Conservation (phyloP, 2,797 vertebrate genomes). For the Pyrocephalus nanus region DNA sequence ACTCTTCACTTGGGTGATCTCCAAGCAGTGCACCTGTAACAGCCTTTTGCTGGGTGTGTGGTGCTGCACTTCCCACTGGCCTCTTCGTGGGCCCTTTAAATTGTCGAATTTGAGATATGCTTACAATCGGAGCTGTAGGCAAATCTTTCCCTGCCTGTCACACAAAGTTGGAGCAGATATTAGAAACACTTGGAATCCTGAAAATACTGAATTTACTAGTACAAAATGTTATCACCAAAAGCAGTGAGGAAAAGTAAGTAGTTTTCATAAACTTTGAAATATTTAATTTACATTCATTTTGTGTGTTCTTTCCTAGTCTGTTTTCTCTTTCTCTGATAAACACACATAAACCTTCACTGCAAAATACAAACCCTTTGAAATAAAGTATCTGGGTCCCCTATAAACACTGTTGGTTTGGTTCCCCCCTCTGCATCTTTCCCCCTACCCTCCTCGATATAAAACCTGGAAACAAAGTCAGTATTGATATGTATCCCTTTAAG, state of each 20-base stretch:
- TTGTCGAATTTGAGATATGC: neutral
- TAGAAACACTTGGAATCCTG: neutral
- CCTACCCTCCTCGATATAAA: neutral
- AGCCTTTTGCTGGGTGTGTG: neutral
- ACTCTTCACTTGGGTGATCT: neutral
- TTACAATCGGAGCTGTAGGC: neutral
- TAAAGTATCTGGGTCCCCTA: neutral
- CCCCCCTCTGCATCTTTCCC: fast-evolving
- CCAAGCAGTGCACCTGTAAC: neutral
- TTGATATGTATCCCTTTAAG: neutral
- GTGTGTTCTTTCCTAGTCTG: neutral
- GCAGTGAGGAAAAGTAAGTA: neutral
- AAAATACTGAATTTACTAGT: neutral
- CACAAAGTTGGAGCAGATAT: neutral
- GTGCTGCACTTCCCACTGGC: neutral
- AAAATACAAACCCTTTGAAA: neutral
- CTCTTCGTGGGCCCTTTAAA: neutral
- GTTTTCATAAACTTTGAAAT: neutral
- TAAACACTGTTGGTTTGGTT: neutral
- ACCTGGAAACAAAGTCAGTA: neutral
- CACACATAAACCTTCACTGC: neutral
- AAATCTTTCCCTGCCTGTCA: neutral
- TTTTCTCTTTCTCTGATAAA: neutral
- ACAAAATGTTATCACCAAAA: neutral
- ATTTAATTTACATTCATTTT: neutral